Evolutionary conservation across 2,797 vertebrate species (phyloP), one percentile per base, ranked within the genome.

Genomic region (Brotula barbata): DNA sequence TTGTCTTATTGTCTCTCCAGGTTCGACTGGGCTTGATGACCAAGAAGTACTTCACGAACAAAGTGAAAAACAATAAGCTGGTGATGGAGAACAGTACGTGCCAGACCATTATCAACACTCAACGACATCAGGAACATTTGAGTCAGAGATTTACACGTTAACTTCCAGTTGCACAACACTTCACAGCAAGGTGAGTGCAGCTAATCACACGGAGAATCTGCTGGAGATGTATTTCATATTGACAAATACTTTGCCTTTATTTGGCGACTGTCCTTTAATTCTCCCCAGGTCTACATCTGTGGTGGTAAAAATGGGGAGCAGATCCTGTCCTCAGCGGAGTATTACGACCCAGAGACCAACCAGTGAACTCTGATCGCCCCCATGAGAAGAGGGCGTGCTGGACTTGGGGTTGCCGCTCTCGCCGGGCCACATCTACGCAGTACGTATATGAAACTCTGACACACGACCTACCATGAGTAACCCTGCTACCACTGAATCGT

Each of bases 361-460:
- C 92, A 94, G 54, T 95, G 93, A 94, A 93, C 86, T 0, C 37
- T 89, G 43, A 94, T 94, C 0, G 39, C 85, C 5, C 84, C 85
- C 48, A 95, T 95, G 88, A 58, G 1, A 28, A 65, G 84, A 69
- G 85, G 0, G 60, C 94, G 72, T 85, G 91, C 78, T 68, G 93
- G 79, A 85, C 82, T 0, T 78, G 81, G 80, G 4, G 58, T 87
- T 12, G 31, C 76, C 13, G 61, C 71, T 2, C 78, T 76, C 58
- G 41, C n/a, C 9, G 1, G 45, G 57, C 14, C 64, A 41, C 0
- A 17, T 88, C 20, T 85, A 59, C 54, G 82, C 77, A 11, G 83
- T 88, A 61, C 74, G 84, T 70, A 5, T n/a, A 36, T 5, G 34
- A 7, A 36, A 14, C 34, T 5, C 4, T 36, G 13, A 36, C 34